Evolutionary conservation across 2,797 vertebrate genomes (phyloP).

Genomic region (Jordanella pulchra): DNA sequence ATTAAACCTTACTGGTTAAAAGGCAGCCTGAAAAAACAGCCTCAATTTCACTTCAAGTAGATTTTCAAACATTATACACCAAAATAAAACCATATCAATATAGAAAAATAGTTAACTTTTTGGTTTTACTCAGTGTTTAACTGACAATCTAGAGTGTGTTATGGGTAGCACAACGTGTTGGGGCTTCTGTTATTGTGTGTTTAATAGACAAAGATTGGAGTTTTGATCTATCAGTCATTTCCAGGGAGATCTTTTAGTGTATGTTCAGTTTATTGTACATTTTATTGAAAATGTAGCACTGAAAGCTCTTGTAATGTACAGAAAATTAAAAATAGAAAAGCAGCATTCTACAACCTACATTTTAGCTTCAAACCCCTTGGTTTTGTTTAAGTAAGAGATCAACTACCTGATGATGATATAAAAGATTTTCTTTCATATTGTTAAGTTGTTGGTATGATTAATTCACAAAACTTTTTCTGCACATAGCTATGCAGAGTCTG

Average conservation of each 20-base stretch:
- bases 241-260: background rate
- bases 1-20: no score
- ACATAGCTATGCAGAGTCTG: background rate
- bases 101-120: no score
- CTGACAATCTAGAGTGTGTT: no score
- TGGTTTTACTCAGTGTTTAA: no score
- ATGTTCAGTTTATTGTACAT: no score
- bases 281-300: background rate
- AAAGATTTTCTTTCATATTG: slow-evolving; percentile 15
- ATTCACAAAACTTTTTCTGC: background rate
- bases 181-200: no score
- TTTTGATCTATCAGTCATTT: background rate
- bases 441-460: background rate
- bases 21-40: no score
- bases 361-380: background rate
- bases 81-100: no score
- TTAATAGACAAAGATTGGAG: no score
- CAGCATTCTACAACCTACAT: background rate
- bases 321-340: background rate
- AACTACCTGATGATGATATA: slow-evolving; percentile 11
- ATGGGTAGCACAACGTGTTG: no score
- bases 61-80: no score
- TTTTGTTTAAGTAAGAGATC: slow-evolving; percentile 1
- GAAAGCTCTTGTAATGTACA: background rate
- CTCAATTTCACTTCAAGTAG: no score